Base-by-base conservation (phyloP, 2,113 vertebrate genomes). In the Seriola aureovittata region DNA sequence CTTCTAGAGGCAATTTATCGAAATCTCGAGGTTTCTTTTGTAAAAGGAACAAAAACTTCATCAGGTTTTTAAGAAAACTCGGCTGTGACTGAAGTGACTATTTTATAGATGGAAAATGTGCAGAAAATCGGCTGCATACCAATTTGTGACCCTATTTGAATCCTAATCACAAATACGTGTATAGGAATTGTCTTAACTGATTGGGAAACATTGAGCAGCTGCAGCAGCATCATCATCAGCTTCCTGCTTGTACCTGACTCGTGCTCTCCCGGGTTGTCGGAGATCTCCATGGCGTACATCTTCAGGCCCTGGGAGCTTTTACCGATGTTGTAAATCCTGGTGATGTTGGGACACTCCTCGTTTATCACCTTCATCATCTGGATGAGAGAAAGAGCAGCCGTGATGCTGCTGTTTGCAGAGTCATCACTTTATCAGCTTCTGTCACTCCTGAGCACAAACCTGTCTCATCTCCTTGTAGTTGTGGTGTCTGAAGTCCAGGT, bases 301-400 rank as follows among this genome's bases (percentile, higher is more conserved):
- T 98, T 98, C 82, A 97, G 94, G 8, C 98, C 98, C 6, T 96
- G 94, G 0, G 93, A 96, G 85, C 97, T 99, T 91, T 97, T 97
- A 13, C 98, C 98, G 0, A 99, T 93, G 91, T 97, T 98, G 94
- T 99, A 99, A 46, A 99, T 96, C 87, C 96, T 96, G 52, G 97
- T 99, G 93, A 99, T 97, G 75, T 96, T 96, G 59, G 98, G 98
- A 82, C 98, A 99, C 85, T 99, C 97, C 52, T 99, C 97, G 0
- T 97, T 98, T 75, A 99, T 95, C 73, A 96, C 92, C 91, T 99
- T 99, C 98, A 99, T 99, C 91, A 99, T 95, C 98, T 99, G 81
- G 42, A 57, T 29, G 9, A 58, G 7, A 46, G 14, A 1, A 13
- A 19, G n/a, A 19, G 38, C 0, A 8, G 23, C 7, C 19, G 34